A percentile compares a stretch with the other conserved stretches of the same genome.
These are phyloP conservation scores for Myripristis murdjan DNA, from an alignment of 2,797 vertebrate genomes.

Conservation along the genomic window DNA sequence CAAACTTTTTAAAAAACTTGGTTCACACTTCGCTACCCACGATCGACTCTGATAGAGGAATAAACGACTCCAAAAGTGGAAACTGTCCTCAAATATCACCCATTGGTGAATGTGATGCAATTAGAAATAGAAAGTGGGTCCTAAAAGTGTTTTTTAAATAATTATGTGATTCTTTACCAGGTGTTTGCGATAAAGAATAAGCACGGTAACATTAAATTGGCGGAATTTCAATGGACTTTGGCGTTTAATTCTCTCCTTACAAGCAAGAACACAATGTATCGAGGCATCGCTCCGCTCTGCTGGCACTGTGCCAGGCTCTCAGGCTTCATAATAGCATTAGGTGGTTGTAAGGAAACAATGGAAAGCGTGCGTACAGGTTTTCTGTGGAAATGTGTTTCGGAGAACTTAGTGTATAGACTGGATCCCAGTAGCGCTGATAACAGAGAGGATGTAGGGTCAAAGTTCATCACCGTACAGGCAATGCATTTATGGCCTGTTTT, in stretches of 20 bases:
- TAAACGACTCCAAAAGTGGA: neutral
- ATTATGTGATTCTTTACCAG: neutral
- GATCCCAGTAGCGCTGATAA: conserved; percentile 48
- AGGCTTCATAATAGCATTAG: too few species aligned
- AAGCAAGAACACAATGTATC: too few species aligned
- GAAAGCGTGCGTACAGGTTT: neutral
- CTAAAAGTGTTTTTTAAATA: too few species aligned
- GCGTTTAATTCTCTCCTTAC: neutral
- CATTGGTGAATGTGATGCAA: neutral
- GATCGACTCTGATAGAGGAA: too few species aligned
- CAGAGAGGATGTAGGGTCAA: conserved; percentile 51
- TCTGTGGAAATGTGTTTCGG: neutral
- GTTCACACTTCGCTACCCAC: too few species aligned
- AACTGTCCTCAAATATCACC: neutral
- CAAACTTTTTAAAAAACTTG: too few species aligned
- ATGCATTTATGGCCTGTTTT: conserved; percentile 1
- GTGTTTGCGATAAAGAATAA: neutral
- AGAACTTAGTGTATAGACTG: conserved; percentile 23
- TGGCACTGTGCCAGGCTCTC: neutral
- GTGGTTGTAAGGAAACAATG: too few species aligned
- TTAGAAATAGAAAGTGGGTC: neutral
- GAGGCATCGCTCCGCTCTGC: neutral
- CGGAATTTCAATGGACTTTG: neutral
- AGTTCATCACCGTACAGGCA: conserved; percentile 62
- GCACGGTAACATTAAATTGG: neutral